Conservation (phyloP, 2,113 vertebrate species). For the Spea bombifrons region DNA sequence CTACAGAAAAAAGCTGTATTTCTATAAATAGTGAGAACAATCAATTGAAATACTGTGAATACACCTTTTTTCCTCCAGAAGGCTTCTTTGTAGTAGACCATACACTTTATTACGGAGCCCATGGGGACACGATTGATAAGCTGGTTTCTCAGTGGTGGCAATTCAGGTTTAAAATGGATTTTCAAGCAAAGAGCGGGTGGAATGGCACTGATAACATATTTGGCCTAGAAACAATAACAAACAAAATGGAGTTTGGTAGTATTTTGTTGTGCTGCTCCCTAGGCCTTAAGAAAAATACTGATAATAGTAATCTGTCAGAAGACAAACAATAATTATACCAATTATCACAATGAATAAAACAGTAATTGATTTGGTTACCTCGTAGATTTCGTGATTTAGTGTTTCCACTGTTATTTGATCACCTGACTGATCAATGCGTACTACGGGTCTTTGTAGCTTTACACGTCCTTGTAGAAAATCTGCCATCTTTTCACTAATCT, state of each 20-base stretch:
- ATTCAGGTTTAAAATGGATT: constrained; percentile 89
- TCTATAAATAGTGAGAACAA: neutral
- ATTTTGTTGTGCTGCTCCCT: neutral
- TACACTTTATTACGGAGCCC: constrained; percentile 96
- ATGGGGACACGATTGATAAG: constrained; percentile 88
- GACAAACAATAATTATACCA: neutral
- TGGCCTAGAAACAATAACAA: constrained; percentile 70
- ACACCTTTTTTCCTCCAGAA: constrained; percentile 94
- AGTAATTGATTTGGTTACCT: constrained; percentile 60
- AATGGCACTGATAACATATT: constrained; percentile 83
- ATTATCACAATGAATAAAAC: no score
- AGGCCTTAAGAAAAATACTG: neutral
- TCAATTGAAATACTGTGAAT: neutral
- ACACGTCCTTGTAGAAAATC: constrained; percentile 76
- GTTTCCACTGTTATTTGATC: constrained; percentile 82
- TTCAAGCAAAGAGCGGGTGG: constrained; percentile 82
- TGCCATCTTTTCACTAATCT: constrained; percentile 86
- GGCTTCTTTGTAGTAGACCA: constrained; percentile 91
- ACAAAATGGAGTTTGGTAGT: neutral
- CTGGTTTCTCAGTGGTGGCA: constrained; percentile 90
- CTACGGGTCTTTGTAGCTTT: constrained; percentile 80
- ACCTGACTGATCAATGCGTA: constrained; percentile 77
- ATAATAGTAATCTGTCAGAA: neutral
- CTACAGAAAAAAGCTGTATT: neutral
- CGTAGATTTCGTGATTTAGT: constrained; percentile 75